Evolutionary conservation across 2,888 invertebrate species (phyloP).

Genomic region (Deilephila porcellus): DNA sequence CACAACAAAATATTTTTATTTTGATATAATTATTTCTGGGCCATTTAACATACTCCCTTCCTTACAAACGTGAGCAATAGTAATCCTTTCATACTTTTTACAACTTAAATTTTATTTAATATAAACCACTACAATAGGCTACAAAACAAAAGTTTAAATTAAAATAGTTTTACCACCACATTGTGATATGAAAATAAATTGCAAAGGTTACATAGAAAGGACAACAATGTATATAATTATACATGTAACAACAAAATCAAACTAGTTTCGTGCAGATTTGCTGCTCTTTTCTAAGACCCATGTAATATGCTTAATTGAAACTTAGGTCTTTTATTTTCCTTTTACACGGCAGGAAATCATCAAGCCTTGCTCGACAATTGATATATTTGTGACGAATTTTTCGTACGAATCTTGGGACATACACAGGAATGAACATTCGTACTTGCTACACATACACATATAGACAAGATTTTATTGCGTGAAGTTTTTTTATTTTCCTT

Average conservation of each 20-base stretch:
- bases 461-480: slow-evolving; percentile 49
- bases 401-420: slow-evolving; percentile 31
- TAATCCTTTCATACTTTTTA: slow-evolving; percentile 65
- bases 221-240: slow-evolving; percentile 1
- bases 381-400: slow-evolving; percentile 34
- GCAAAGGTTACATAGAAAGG: slow-evolving; percentile 35
- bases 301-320: slow-evolving; percentile 3
- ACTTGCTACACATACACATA: slow-evolving; percentile 37
- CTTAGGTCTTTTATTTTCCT: background rate
- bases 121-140: slow-evolving; percentile 67
- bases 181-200: slow-evolving; percentile 36
- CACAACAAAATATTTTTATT: slow-evolving; percentile 31
- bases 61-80: slow-evolving; percentile 57
- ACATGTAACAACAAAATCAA: slow-evolving; percentile 9
- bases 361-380: slow-evolving; percentile 21
- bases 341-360: slow-evolving; percentile 5
- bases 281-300: slow-evolving; percentile 4
- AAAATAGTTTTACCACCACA: slow-evolving; percentile 45
- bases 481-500: slow-evolving; percentile 50
- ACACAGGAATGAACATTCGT: slow-evolving; percentile 25
- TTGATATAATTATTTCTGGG: slow-evolving; percentile 33
- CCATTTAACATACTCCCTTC: slow-evolving; percentile 35
- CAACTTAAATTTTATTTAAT: slow-evolving; percentile 71
- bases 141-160: slow-evolving; percentile 49
- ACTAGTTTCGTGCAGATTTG: slow-evolving; percentile 7